A percentile compares a stretch with the other conserved stretches of the same genome.
Conservation (phyloP, 2,797 vertebrate genomes). For the Tadarida brasiliensis region DNA sequence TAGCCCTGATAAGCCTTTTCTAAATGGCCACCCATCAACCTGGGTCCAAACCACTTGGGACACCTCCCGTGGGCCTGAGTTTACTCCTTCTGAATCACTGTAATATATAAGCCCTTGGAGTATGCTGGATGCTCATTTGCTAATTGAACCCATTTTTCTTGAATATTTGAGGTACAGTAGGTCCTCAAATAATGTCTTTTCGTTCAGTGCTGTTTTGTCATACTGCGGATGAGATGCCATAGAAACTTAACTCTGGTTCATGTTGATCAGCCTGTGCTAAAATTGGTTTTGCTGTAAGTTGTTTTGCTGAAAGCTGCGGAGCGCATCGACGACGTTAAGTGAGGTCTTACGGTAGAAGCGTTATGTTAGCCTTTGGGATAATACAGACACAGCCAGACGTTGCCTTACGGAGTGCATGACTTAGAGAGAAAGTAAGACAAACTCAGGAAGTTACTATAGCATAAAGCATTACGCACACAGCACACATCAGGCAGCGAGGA, state of each 20-base stretch:
- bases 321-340: neutral
- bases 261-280: neutral
- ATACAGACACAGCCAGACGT: neutral
- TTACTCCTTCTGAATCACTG: neutral
- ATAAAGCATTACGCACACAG: neutral
- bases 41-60: neutral
- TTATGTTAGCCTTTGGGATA: neutral
- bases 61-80: neutral
- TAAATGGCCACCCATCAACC: neutral
- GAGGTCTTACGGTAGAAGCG: neutral
- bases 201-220: neutral
- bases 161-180: neutral
- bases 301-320: neutral
- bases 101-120: neutral
- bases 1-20: neutral
- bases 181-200: neutral
- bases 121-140: neutral
- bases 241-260: too few species aligned
- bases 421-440: constrained; percentile 40
- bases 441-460: neutral
- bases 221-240: neutral
- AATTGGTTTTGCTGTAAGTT: neutral
- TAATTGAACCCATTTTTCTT: neutral
- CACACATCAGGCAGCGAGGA: neutral
- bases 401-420: neutral